Conservation (phyloP, 2,797 vertebrate genomes). For the Falco biarmicus region DNA sequence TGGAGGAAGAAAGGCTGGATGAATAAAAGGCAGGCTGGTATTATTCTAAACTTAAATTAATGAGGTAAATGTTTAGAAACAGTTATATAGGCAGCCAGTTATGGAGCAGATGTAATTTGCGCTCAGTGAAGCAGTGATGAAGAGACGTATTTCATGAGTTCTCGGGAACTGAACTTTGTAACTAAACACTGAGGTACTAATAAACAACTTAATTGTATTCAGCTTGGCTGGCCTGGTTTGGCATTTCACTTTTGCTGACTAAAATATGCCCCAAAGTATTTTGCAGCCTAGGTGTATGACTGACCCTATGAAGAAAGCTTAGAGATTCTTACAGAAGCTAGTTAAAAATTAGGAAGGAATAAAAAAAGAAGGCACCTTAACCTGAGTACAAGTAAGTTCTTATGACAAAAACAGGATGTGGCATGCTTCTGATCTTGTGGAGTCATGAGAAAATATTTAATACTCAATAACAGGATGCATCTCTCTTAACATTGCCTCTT, state of each 20-base stretch:
- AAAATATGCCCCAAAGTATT: background rate
- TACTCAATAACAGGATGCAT: fast-evolving
- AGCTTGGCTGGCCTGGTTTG: background rate
- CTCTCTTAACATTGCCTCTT: background rate
- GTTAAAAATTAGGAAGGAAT: background rate
- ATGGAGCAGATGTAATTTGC: background rate
- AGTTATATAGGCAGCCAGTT: background rate
- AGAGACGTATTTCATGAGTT: background rate
- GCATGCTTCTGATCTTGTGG: background rate
- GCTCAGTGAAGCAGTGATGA: background rate
- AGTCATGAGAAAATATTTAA: background rate
- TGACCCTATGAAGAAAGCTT: background rate
- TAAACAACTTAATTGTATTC: background rate
- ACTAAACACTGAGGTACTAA: background rate
- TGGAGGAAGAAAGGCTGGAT: background rate
- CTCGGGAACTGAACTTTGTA: background rate
- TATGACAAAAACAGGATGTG: background rate
- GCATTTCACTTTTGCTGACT: background rate
- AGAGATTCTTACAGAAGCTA: background rate
- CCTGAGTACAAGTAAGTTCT: background rate
- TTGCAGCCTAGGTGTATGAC: background rate
- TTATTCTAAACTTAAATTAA: background rate
- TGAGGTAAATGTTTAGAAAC: background rate
- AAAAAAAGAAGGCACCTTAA: background rate
- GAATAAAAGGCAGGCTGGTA: background rate